Conservation (phyloP, 1,140 invertebrate species). For the Anastrepha obliqua region DNA sequence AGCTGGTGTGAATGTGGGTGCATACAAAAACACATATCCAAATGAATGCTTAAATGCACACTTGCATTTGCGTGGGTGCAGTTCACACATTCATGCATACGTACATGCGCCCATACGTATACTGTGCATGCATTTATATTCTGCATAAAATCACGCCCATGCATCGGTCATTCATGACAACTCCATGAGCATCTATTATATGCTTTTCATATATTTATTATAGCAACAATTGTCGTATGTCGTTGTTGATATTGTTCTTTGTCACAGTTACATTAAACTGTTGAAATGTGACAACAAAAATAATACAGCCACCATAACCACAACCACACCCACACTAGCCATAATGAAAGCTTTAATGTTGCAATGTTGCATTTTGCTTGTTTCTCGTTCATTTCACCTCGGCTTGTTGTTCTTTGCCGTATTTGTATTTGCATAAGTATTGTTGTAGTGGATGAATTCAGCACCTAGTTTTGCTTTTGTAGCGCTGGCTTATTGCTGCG, state of each 20-base stretch:
- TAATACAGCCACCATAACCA: conserved; percentile 22
- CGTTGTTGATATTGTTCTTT: conserved; percentile 38
- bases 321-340: conserved; percentile 24
- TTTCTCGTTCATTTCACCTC: conserved; percentile 9
- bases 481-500: not conserved
- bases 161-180: conserved; percentile 36
- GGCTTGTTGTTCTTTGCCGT: not conserved
- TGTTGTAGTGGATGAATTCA: not conserved
- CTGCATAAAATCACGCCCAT: conserved; percentile 40
- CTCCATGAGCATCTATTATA: not conserved
- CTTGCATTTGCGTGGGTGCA: not conserved
- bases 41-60: conserved; percentile 3
- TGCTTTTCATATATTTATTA: conserved; percentile 38
- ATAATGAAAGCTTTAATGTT: conserved; percentile 25
- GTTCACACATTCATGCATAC: too few relatives aligned
- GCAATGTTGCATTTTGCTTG: not conserved
- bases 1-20: not conserved
- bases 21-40: not conserved
- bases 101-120: too few relatives aligned
- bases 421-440: not conserved
- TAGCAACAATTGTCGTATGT: conserved; percentile 28
- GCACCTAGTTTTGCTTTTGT: not conserved
- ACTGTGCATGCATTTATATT: not conserved
- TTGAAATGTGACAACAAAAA: conserved; percentile 50
- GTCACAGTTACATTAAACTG: conserved; percentile 40